phyloP scores from a whole-genome alignment of 2,113 vertebrate genomes.

The Vimba vimba region DNA sequence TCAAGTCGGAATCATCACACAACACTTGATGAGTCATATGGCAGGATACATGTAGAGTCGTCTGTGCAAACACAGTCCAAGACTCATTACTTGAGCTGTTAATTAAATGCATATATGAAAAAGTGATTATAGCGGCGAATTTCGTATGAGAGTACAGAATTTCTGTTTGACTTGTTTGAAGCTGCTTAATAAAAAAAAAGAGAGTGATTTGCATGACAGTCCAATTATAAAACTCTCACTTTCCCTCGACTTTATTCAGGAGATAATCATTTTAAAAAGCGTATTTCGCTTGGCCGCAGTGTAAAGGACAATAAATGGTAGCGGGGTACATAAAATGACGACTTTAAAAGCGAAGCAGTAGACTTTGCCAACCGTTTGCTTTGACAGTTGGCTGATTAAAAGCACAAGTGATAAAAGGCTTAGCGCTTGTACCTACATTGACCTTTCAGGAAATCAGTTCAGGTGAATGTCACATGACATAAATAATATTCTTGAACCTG shows the following conservation, averaged over 20 bases:
- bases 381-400: slow-evolving; percentile 2
- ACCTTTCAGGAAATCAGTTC: slow-evolving; percentile 3
- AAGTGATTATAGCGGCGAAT: not conserved
- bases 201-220: not conserved
- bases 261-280: not conserved
- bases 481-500: not conserved
- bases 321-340: not conserved
- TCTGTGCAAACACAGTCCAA: slow-evolving; percentile 31
- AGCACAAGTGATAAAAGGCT: slow-evolving; percentile 16
- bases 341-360: not conserved
- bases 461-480: not conserved
- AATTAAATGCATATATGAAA: slow-evolving; percentile 9
- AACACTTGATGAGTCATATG: slow-evolving; percentile 57
- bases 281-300: not conserved
- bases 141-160: not conserved
- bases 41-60: slow-evolving; percentile 27
- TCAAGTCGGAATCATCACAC: slow-evolving; percentile 41
- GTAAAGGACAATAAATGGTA: slow-evolving; percentile 2
- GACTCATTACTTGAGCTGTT: not conserved
- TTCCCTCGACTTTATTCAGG: not conserved
- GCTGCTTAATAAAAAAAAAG: not conserved
- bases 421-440: not conserved
- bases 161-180: not conserved
- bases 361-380: not conserved
- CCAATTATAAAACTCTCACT: not conserved